Evolutionary conservation across 2,797 vertebrate genomes (phyloP).

Genomic region (Galagoides demidoff): DNA sequence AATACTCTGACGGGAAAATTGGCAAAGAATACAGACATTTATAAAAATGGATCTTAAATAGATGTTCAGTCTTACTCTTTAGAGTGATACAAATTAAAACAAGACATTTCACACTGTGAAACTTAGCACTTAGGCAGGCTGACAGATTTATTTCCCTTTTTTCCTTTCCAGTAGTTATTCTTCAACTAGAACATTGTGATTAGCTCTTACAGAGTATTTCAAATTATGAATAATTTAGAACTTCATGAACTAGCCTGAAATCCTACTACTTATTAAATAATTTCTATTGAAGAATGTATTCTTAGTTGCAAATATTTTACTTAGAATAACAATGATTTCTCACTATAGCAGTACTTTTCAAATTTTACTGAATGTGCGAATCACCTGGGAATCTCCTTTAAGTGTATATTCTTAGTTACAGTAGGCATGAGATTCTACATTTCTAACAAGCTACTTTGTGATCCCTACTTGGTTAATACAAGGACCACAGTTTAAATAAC

Average conservation of each 20-base stretch:
- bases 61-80: slow-evolving; percentile 2
- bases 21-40: slow-evolving; percentile 6
- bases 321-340: slow-evolving; percentile 47
- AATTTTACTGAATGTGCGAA: not conserved
- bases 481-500: not conserved
- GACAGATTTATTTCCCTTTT: not conserved
- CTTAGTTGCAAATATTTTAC: slow-evolving; percentile 40
- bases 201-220: slow-evolving; percentile 7
- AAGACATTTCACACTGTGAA: not conserved
- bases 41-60: slow-evolving; percentile 24
- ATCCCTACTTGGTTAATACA: not conserved
- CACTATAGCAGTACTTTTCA: not conserved
- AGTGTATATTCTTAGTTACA: slow-evolving; percentile 13
- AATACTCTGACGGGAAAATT: slow-evolving; percentile 11
- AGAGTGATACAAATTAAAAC: slow-evolving; percentile 10
- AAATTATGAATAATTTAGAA: slow-evolving; percentile 13
- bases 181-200: not conserved
- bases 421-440: not conserved
- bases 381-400: not conserved
- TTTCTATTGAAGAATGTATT: slow-evolving; percentile 48
- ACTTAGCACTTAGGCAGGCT: not conserved
- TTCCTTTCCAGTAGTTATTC: not conserved
- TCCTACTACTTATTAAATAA: not conserved
- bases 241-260: not conserved
- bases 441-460: not conserved